Conservation (phyloP, 2,888 invertebrate genomes). For the Tiphia femorata region DNA sequence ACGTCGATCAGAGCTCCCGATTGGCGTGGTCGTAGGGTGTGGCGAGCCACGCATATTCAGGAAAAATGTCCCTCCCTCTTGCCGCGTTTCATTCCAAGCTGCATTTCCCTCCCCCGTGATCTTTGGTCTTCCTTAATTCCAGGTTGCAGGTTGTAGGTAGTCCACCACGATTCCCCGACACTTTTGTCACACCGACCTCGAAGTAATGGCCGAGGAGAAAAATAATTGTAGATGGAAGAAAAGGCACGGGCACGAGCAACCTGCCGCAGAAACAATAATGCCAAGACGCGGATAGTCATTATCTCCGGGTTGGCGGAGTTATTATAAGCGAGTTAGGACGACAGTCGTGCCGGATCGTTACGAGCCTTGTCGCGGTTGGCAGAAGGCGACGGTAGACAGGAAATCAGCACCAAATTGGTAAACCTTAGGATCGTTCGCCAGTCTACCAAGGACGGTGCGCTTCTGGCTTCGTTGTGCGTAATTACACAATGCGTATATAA, state of each 20-base stretch:
- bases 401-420: slow-evolving; percentile 37
- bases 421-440: background rate
- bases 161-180: background rate
- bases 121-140: background rate
- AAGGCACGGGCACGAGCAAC: slow-evolving; percentile 39
- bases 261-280: slow-evolving; percentile 59
- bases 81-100: slow-evolving; percentile 1
- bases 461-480: too few relatives aligned
- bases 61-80: slow-evolving; percentile 21
- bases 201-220: slow-evolving; percentile 27
- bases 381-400: slow-evolving; percentile 27
- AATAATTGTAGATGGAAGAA: slow-evolving; percentile 57
- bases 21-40: too few relatives aligned
- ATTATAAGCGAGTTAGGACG: slow-evolving; percentile 61
- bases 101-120: background rate
- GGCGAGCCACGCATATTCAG: slow-evolving; percentile 51
- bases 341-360: slow-evolving; percentile 35
- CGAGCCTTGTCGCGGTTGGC: slow-evolving; percentile 21
- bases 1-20: slow-evolving; percentile 58
- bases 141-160: background rate
- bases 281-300: slow-evolving; percentile 54
- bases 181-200: slow-evolving; percentile 31
- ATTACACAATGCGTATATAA: too few relatives aligned
- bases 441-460: too few relatives aligned
- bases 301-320: slow-evolving; percentile 47